Base-by-base conservation (phyloP, 2,797 vertebrate genomes). In the Coregonus sp. region DNA sequence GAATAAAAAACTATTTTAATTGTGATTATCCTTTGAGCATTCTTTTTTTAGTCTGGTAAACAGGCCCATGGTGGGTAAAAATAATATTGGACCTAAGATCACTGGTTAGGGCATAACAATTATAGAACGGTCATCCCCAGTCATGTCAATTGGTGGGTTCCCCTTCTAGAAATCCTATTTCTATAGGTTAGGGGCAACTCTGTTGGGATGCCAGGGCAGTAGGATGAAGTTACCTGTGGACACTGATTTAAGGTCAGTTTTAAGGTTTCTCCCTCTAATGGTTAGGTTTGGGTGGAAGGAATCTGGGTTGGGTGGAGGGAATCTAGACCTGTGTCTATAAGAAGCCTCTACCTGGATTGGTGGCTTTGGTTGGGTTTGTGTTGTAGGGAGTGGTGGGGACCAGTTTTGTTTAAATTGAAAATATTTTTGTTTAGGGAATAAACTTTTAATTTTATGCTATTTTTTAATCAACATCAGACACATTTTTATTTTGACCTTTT, bases 371-470 rank as follows among this genome's bases (percentile, higher is more conserved):
- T 25, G 70, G 3, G 47, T 14, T 15, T 70, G 47, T 51, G 12
- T 29, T 20, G 12, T 14, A 18, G 37, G 12, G n/a, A n/a, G 75
- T 75, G 73, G 63, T 16, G 29, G 29, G 63, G 73, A 73, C 72
- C 76, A n/a, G 73, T 71, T 51, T 20, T 51, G 78, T 74, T 76
- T 77, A 71, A 79, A 71, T 20, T 47, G 0, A 70, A 16, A 11
- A 70, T 70, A 61, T 72, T 52, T 81, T 79, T 70, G 73, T 78
- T 71, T 84, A 85, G 77, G 59, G 79, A 73, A 80, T 75, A 20
- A 79, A 52, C 69, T 73, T 82, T 82, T 5, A 5, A 56, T 56
- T 78, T 56, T 33, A 25, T 18, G 5, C 16, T 65, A 78, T 70
- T 75, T 75, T 56, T 79, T 65, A 81, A 82, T 67, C 75, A 12